phyloP scores from a whole-genome alignment of 2,113 vertebrate species.

The Vidua macroura region DNA sequence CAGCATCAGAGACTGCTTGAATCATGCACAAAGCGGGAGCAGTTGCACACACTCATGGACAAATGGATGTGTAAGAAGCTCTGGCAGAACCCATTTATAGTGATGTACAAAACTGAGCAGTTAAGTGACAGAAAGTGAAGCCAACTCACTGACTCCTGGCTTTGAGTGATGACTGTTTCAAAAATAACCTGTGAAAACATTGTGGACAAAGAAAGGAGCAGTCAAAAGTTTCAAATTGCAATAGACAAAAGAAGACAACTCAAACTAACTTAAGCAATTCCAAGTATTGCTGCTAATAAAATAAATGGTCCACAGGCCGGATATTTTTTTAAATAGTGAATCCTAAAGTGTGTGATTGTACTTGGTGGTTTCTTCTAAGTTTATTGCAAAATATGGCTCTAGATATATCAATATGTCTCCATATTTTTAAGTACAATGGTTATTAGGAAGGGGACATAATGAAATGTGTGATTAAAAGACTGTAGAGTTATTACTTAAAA shows the following conservation, averaged over 20 bases:
- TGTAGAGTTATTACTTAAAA: neutral
- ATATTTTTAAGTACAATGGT: neutral
- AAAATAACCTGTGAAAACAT: neutral
- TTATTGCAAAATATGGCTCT: neutral
- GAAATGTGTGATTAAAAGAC: neutral
- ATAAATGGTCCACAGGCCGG: neutral
- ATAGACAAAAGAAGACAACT: neutral
- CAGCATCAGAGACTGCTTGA: neutral
- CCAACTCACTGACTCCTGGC: neutral
- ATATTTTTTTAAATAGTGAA: neutral
- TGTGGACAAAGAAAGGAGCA: neutral
- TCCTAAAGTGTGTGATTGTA: neutral
- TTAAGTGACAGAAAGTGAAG: neutral
- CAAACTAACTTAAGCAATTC: neutral
- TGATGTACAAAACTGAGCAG: neutral
- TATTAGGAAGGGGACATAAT: neutral
- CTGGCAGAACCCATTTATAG: neutral
- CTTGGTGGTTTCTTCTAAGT: neutral
- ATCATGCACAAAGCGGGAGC: neutral
- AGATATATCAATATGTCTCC: neutral
- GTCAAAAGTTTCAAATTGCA: neutral
- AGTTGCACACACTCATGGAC: neutral
- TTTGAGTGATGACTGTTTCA: neutral
- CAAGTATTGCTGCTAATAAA: neutral
- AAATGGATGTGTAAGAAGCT: conserved; percentile 14